Base-by-base conservation (phyloP, 2,888 invertebrate genomes). In the Perdita meconis region DNA sequence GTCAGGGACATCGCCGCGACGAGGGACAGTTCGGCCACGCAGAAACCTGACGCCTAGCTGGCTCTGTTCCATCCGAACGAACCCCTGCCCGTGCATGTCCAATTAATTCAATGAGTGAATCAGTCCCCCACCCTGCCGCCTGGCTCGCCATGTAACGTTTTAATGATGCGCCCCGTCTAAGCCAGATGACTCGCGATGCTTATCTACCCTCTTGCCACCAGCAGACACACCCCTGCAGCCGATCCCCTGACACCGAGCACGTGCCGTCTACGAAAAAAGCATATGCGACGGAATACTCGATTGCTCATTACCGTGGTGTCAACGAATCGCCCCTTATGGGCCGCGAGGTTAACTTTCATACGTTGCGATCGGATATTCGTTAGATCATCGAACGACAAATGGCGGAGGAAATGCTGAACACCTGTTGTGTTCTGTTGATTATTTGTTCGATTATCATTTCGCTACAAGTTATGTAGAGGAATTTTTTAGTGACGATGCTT, bases 171-270 rank as follows among this genome's bases (percentile, higher is more conserved):
- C 83, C 78, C 80, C 78, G 85, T 80, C 82, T 70, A 59, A 72
- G 77, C 88, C 92, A 92, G 91, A 92, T 92, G 92, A 92, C 92
- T 92, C 90, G 85, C 83, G 92, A 92, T 92, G 86, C 80, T 81
- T 91, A 92, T 92, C 92, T 92, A 90, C 89, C 92, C 90, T 88
- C 87, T 87, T 85, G 86, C 91, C 90, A 90, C 90, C 91, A 89
- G 87, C 90, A 89, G 90, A 89, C 92, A 88, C 89, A 86, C 85
- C 85, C 83, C 76, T 85, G 74, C 61, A 66, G 65, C 44, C 73
- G 77, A 80, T 72, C 80, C 80, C 79, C 78, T 67, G 72, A 71
- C 81, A 85, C 80, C 80, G 77, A 86, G 87, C 90, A 90, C 89
- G 90, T 90, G 89, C 88, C 88, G 63, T 61, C 51, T 63, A 80